Conservation (phyloP, 2,113 vertebrate genomes). For the Sceloporus tristichus region DNA sequence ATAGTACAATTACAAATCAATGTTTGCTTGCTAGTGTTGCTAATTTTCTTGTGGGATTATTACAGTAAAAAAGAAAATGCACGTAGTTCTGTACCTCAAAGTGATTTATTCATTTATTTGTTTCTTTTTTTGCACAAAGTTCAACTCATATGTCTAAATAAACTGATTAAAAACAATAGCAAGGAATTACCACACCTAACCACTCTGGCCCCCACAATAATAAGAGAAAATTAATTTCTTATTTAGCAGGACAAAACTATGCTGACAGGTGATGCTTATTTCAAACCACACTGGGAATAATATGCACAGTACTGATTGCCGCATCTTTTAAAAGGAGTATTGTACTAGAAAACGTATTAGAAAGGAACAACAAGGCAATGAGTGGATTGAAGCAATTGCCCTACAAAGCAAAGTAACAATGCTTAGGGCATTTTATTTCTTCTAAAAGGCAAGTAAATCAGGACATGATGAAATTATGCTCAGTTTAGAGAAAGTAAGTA, state of each 20-base stretch:
- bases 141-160: too few species aligned
- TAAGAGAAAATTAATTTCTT: background rate
- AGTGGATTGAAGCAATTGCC: background rate
- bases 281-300: background rate
- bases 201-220: background rate
- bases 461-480: background rate
- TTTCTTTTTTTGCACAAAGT: too few species aligned
- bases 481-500: background rate
- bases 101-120: too few species aligned
- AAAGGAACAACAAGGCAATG: background rate
- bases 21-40: too few species aligned
- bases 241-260: background rate
- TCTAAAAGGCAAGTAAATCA: background rate
- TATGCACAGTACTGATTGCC: too few species aligned
- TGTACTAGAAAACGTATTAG: background rate
- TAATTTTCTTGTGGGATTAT: too few species aligned
- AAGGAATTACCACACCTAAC: too few species aligned
- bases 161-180: too few species aligned
- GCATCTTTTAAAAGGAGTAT: background rate
- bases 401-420: background rate
- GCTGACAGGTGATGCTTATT: background rate
- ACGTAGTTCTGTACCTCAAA: too few species aligned
- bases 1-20: background rate
- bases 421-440: background rate
- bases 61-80: too few species aligned